A percentile compares a stretch with the other conserved stretches of the same genome.
phyloP scores from a whole-genome alignment of 1,140 invertebrate genomes.

The Pollicipes pollicipes region DNA sequence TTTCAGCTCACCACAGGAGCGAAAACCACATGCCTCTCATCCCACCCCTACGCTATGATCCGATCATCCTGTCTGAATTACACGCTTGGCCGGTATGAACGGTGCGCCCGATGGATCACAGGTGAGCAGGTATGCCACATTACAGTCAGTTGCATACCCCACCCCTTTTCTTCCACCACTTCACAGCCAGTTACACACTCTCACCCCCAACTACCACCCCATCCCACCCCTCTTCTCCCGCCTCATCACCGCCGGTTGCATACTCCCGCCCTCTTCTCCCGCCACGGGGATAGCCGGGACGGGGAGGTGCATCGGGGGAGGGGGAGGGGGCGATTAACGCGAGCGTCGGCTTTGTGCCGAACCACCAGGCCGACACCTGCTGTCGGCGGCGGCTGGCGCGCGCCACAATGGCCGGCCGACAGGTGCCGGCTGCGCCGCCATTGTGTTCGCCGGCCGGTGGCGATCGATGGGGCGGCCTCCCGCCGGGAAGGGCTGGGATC shows the following conservation, averaged over 20 bases:
- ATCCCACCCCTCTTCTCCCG: background rate
- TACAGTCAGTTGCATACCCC: too few species aligned
- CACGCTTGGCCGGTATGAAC: too few species aligned
- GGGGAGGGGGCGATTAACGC: background rate
- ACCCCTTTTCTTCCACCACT: slow-evolving; percentile 1
- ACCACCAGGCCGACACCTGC: too few species aligned
- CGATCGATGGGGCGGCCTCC: background rate
- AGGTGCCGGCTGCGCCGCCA: background rate
- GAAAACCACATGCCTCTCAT: too few species aligned
- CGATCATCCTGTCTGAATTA: too few species aligned
- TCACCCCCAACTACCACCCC: background rate
- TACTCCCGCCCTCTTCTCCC: background rate
- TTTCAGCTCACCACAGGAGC: too few species aligned
- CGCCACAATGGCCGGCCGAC: background rate
- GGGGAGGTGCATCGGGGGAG: too few species aligned
- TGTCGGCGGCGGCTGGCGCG: slow-evolving; percentile 1
- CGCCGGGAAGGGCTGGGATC: slow-evolving; percentile 2
- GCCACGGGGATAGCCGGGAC: background rate
- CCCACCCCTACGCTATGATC: too few species aligned
- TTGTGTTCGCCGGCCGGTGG: background rate
- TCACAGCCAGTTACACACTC: background rate
- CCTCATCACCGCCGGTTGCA: background rate
- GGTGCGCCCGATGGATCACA: too few species aligned
- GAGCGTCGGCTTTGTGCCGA: too few species aligned
- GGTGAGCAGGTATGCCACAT: too few species aligned